Percentiles rank a stretch among this genome's conserved stretches.
These are phyloP conservation scores for Stenichneumon culpator DNA, from an alignment of 2,888 invertebrate genomes.

Conservation along the genomic window DNA sequence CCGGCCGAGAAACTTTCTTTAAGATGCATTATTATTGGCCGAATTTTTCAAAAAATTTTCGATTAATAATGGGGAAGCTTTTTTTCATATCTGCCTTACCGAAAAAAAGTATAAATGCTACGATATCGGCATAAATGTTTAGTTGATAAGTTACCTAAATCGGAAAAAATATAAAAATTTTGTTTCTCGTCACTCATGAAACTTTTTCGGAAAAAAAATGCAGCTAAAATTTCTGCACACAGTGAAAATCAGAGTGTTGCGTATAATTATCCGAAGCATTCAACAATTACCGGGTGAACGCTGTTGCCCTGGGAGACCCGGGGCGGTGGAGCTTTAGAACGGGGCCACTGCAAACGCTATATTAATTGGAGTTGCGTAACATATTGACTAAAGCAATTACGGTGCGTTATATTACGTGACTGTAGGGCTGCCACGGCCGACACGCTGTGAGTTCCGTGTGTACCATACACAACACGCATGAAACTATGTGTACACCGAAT, in stretches of 20 bases:
- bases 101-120: too few species aligned
- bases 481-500: not conserved
- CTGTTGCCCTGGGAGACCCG: not conserved
- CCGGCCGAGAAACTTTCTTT: too few species aligned
- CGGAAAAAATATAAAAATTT: not conserved
- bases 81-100: too few species aligned
- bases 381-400: conserved; percentile 30
- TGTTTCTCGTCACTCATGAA: not conserved
- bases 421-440: conserved; percentile 4
- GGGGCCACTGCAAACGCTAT: not conserved
- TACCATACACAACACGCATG: not conserved
- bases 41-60: too few species aligned
- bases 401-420: conserved; percentile 40
- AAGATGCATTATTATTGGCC: too few species aligned
- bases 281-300: not conserved
- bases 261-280: conserved; percentile 10
- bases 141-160: not conserved
- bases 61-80: too few species aligned
- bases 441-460: not conserved
- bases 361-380: conserved; percentile 46
- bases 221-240: too few species aligned
- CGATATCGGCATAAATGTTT: not conserved
- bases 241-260: not conserved
- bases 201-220: not conserved
- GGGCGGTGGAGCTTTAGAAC: conserved; percentile 5